phyloP scores from a whole-genome alignment of 2,113 vertebrate species.

The Rhineura floridana region DNA sequence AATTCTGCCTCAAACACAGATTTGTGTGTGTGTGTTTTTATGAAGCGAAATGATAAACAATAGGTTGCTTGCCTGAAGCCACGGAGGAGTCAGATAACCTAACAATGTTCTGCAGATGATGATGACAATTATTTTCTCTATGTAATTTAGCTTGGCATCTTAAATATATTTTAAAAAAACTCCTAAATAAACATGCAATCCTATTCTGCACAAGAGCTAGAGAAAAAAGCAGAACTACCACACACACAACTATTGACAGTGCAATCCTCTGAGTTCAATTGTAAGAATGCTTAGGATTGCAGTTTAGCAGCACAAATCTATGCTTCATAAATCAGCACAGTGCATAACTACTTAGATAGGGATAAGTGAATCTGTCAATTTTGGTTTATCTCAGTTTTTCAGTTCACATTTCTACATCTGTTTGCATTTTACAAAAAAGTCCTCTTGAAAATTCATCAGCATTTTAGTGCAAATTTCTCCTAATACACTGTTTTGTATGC shows the following conservation, averaged over 20 bases:
- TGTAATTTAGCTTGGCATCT: conserved; percentile 30
- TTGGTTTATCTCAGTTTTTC: too few relatives aligned
- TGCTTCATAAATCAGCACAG: too few relatives aligned
- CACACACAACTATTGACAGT: not conserved
- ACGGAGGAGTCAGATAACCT: conserved; percentile 13
- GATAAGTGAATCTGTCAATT: too few relatives aligned
- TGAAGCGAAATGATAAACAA: conserved; percentile 29
- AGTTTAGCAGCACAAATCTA: too few relatives aligned
- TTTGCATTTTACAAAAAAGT: too few relatives aligned
- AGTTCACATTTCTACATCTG: too few relatives aligned
- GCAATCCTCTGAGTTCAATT: not conserved
- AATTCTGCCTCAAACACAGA: conserved; percentile 7
- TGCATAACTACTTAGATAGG: too few relatives aligned
- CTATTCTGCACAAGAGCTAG: conserved; percentile 1
- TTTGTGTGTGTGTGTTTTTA: conserved; percentile 24
- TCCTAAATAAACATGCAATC: not conserved
- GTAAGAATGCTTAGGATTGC: too few relatives aligned
- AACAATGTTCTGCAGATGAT: conserved; percentile 20
- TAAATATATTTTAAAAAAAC: not conserved
- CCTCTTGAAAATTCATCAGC: too few relatives aligned
- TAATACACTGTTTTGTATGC: too few relatives aligned
- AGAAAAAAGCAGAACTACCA: conserved; percentile 29
- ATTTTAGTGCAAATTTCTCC: too few relatives aligned
- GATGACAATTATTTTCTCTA: conserved; percentile 6
- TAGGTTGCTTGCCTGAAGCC: conserved; percentile 24